These are phyloP conservation scores for Pseudorasbora parva DNA, from an alignment of 2,113 vertebrate species.

Conservation along the genomic window DNA sequence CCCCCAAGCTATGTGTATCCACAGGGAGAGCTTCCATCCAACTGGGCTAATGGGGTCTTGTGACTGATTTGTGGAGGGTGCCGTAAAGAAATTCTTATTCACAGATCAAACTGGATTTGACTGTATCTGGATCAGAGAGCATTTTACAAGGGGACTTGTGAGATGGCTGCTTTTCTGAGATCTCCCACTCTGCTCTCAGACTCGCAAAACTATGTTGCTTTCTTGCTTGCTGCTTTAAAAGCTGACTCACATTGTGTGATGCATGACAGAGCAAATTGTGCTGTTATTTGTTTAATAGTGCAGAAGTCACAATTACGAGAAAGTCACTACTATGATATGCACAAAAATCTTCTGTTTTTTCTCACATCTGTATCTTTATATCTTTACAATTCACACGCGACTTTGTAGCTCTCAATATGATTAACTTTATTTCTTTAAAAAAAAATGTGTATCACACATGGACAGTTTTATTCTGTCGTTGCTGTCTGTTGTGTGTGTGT, in stretches of 20 bases:
- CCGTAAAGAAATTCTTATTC: neutral
- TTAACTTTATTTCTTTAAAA: neutral
- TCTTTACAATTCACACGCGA: neutral
- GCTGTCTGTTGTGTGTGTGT: neutral
- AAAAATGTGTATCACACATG: neutral
- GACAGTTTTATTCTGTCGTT: neutral
- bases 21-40: neutral
- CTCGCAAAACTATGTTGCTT: neutral
- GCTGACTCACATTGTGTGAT: neutral
- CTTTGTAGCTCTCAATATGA: neutral
- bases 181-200: neutral
- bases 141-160: neutral
- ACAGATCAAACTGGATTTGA: neutral
- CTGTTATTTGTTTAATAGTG: neutral
- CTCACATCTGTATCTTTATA: neutral
- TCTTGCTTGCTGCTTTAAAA: neutral
- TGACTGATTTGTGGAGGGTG: slow-evolving; percentile 5
- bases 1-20: neutral
- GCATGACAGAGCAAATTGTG: neutral
- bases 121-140: neutral
- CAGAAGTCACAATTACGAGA: no score
- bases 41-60: slow-evolving; percentile 9
- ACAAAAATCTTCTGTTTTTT: neutral
- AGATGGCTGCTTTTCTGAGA: slow-evolving; percentile 5
- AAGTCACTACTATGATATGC: no score